These are phyloP conservation scores for Proctacanthus coquilletti DNA, from an alignment of 1,140 invertebrate species.

Conservation along the genomic window DNA sequence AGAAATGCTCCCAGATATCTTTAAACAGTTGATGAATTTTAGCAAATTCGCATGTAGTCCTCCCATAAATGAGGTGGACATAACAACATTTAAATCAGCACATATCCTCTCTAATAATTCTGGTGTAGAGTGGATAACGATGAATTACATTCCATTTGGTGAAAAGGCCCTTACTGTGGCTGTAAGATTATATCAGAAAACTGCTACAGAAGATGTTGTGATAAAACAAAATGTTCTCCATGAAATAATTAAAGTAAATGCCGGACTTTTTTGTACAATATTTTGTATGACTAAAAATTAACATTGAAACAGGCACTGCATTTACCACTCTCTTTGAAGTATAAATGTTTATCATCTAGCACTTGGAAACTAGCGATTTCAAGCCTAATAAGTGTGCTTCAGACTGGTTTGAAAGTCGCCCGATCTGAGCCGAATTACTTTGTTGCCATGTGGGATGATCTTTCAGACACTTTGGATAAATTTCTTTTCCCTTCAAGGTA, in stretches of 20 bases:
- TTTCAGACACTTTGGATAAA: slow-evolving; percentile 74
- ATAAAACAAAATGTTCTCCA: slow-evolving; percentile 61
- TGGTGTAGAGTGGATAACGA: slow-evolving; percentile 57
- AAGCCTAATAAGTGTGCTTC: slow-evolving; percentile 62
- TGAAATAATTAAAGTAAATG: slow-evolving; percentile 43
- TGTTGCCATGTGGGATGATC: slow-evolving; percentile 63
- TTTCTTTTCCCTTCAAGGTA: slow-evolving; percentile 76
- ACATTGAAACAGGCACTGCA: slow-evolving; percentile 36
- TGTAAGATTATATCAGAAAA: slow-evolving; percentile 67
- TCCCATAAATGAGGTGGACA: slow-evolving; percentile 41
- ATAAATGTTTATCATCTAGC: slow-evolving; percentile 60
- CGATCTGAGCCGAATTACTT: slow-evolving; percentile 57
- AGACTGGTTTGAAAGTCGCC: slow-evolving; percentile 73
- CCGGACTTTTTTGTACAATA: background rate
- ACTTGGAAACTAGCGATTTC: slow-evolving; percentile 79
- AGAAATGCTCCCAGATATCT: slow-evolving; percentile 62
- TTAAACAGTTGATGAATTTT: slow-evolving; percentile 60
- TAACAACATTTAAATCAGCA: slow-evolving; percentile 24
- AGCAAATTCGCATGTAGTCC: slow-evolving; percentile 55
- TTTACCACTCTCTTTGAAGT: slow-evolving; percentile 65
- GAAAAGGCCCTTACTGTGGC: slow-evolving; percentile 69
- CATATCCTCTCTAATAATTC: slow-evolving; percentile 24
- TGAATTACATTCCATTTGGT: slow-evolving; percentile 80
- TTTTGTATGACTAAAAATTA: background rate
- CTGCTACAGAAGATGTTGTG: slow-evolving; percentile 54